Evolutionary conservation across 2,888 invertebrate species (phyloP), one percentile per base, ranked within the genome.

Genomic region (Drosophila crucigera): DNA sequence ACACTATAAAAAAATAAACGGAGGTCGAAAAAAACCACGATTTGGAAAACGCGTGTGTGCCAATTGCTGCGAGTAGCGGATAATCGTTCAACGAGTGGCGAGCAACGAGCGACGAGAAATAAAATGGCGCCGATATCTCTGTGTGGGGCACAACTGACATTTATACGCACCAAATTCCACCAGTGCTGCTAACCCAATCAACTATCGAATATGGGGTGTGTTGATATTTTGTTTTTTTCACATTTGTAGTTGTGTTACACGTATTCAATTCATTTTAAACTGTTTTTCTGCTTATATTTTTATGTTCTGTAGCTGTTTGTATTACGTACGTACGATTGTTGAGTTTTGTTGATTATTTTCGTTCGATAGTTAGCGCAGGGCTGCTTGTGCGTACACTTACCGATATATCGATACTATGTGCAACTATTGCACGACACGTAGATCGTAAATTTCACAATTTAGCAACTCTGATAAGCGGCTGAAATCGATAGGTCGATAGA

Each of bases 11-110:
- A 73, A 83, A 80, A 80, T 83, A 80, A 83, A 89, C 77, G 72
- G 72, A 68, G 72, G 60, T 68, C 66, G 80, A 76, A 89, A 84
- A 83, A 86, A 86, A 83, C 68, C 87, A 89, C 84, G 89, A 86
- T 86, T 84, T 76, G 71, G 75, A 86, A 86, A 83, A 84, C 81
- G 84, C 84, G 84, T 86, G 89, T 88, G 80, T 83, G 80, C 77
- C 75, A 75, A 68, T 50, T 59, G 68, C 63, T 63, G 70, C 83
- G 88, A 87, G 76, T 87, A 65, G 78, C 71, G 56, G 68, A 78
- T 68, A 53, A 41, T 39, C 28, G 43, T 55, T n/a, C 4, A 62
- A 7, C 82, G 80, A 80, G 74, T 68, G 25, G 5, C 80, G 76
- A 76, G 64, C 61, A 58, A 56, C 70, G 70, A 81, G 68, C 54